Base-by-base conservation (phyloP, 2,888 invertebrate genomes). In the Germaria angustata region DNA sequence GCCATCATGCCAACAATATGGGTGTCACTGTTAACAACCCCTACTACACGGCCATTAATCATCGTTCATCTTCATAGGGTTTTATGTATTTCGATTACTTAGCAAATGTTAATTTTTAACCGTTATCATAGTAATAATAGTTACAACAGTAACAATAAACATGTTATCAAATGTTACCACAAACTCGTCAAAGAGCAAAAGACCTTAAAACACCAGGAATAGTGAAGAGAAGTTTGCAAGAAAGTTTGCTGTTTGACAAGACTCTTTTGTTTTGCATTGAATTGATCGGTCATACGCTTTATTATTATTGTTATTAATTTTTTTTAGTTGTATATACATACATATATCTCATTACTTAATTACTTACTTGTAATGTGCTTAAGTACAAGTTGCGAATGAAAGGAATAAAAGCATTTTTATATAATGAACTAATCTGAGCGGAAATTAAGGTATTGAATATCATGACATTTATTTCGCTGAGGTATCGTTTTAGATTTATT, bases 21-120 rank as follows among this genome's bases (percentile, higher is more conserved):
- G 81, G 81, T 22, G 83, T 84, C 8, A 73, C 78, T 44, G 84
- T 84, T 36, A 86, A 86, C 66, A 87, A 87, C 86, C 88, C 88
- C 75, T 90, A 88, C 77, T 90, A 87, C 84, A 86, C 89, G 83
- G 86, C 89, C 81, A 87, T 90, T 53, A 90, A 89, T 80, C 91
- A 91, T 86, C 90, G 91, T 75, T 88, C 90, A 65, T 88, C 90
- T 86, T 90, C 90, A 89, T 91, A 91, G 90, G 88, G 89, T 85
- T 89, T 89, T 87, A 88, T 89, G 89, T 89, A 89, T 86, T 90
- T 90, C 85, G 88, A 89, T 85, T 90, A 90, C 83, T 84, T 88
- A 87, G 87, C 88, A 84, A 88, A 89, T 87, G 86, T 87, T 66
- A 88, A 89, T 85, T 87, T 87, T 82, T 88, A 87, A 88, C 84